A percentile compares a stretch with the other conserved stretches of the same genome.
Evolutionary conservation across 23 tunicate species (phyloP).

Genomic region (Oikopleura albicans): DNA sequence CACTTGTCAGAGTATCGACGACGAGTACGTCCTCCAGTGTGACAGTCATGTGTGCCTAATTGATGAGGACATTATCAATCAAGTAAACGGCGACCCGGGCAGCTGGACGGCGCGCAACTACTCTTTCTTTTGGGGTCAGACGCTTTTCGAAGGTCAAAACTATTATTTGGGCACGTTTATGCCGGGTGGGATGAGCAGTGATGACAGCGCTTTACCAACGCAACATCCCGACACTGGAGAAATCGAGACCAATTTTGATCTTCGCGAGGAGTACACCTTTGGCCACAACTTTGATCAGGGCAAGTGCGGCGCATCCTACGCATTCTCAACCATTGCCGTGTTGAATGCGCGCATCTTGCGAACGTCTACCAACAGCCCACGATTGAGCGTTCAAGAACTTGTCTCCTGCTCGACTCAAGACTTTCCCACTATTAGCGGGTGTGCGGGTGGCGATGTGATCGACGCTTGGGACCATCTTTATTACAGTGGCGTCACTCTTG

Average conservation of each 20-base stretch:
- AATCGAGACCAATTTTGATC: neutral
- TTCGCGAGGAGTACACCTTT: neutral
- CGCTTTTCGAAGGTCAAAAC: constrained; percentile 20
- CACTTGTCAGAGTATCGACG: constrained; percentile 24
- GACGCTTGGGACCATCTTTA: neutral
- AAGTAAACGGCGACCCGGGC: constrained; percentile 19
- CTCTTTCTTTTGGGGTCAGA: constrained; percentile 37
- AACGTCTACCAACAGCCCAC: neutral
- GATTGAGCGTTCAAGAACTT: neutral
- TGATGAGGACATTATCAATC: constrained; percentile 25
- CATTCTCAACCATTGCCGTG: neutral
- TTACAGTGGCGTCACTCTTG: neutral
- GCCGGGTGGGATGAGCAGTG: too few relatives aligned
- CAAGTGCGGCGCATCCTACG: neutral
- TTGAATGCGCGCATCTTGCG: neutral
- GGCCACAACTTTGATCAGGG: neutral
- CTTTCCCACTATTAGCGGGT: too few relatives aligned
- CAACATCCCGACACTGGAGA: neutral
- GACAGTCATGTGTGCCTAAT: constrained; percentile 25
- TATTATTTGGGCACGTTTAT: constrained; percentile 29
- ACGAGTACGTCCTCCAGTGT: constrained; percentile 21
- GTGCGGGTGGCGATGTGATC: neutral
- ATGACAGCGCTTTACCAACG: neutral
- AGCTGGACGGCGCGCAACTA: constrained; percentile 36
- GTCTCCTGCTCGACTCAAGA: neutral